phyloP scores from a whole-genome alignment of 2,113 vertebrate species.

The Candoia aspera region DNA sequence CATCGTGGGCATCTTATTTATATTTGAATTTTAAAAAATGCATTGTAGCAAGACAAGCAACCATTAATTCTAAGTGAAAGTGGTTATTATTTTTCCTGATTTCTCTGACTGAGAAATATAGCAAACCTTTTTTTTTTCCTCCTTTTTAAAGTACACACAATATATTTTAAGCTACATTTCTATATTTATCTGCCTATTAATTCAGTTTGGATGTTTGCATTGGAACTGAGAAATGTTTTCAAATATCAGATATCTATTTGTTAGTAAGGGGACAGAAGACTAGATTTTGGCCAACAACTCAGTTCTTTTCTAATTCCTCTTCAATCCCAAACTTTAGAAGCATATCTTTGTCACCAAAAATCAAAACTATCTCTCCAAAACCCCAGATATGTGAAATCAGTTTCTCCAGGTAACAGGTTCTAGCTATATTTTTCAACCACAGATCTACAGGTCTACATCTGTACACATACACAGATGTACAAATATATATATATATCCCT shows the following conservation, averaged over 20 bases:
- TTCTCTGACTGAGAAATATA: constrained; percentile 12
- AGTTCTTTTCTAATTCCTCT: background rate
- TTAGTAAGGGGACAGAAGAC: background rate
- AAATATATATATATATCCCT: background rate
- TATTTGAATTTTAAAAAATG: constrained; percentile 31
- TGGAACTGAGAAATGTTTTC: background rate
- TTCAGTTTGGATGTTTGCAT: background rate
- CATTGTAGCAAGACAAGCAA: constrained; percentile 16
- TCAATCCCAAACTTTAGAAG: background rate
- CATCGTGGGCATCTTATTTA: constrained; percentile 1
- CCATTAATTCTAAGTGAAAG: constrained; percentile 32
- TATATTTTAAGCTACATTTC: background rate
- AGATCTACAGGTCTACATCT: background rate
- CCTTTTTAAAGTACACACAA: background rate
- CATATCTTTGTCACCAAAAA: background rate
- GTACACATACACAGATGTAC: too few species aligned
- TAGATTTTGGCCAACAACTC: background rate
- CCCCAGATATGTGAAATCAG: background rate
- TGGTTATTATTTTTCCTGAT: constrained; percentile 34
- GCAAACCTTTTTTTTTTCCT: background rate
- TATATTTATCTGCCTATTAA: background rate
- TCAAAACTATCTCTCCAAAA: background rate
- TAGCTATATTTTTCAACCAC: background rate
- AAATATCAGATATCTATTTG: background rate
- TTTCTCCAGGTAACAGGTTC: background rate